Conservation (phyloP, 2,888 invertebrate species). For the Acrocera orbiculus region DNA sequence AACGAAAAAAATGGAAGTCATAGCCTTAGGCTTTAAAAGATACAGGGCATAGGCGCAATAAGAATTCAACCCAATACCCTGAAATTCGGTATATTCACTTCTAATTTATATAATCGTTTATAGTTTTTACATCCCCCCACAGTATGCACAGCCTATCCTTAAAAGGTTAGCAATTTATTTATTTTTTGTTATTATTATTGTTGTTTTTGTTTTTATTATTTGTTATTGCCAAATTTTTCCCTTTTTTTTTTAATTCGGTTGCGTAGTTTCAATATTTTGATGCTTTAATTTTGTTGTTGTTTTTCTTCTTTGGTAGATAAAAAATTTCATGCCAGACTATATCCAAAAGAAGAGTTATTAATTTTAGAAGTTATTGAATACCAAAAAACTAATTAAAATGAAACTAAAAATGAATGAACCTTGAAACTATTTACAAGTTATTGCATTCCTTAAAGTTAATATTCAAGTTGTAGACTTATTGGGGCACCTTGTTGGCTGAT, state of each 20-base stretch:
- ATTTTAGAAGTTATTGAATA: slow-evolving; percentile 11
- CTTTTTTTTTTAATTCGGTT: no score
- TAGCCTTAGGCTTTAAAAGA: slow-evolving; percentile 10
- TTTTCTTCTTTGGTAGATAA: no score
- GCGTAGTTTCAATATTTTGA: no score
- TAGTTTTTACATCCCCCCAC: slow-evolving; percentile 8
- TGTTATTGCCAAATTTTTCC: no score
- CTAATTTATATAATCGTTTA: slow-evolving; percentile 13
- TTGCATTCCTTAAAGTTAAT: slow-evolving; percentile 7
- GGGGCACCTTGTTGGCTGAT: slow-evolving; percentile 1
- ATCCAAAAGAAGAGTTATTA: slow-evolving; percentile 9
- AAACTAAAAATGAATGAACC: slow-evolving; percentile 7
- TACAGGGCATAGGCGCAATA: slow-evolving; percentile 9
- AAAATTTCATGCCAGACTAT: no score
- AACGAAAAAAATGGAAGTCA: slow-evolving; percentile 12
- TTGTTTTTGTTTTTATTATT: no score
- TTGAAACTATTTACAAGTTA: slow-evolving; percentile 11
- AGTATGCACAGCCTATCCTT: no score
- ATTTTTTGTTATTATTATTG: no score
- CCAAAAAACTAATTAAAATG: slow-evolving; percentile 13
- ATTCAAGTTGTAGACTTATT: not conserved
- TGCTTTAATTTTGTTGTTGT: no score
- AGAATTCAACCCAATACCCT: slow-evolving; percentile 7
- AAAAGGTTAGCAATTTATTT: no score
- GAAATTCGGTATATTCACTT: slow-evolving; percentile 10